Conservation (phyloP, 2,113 vertebrate genomes). For the Macrotus californicus region DNA sequence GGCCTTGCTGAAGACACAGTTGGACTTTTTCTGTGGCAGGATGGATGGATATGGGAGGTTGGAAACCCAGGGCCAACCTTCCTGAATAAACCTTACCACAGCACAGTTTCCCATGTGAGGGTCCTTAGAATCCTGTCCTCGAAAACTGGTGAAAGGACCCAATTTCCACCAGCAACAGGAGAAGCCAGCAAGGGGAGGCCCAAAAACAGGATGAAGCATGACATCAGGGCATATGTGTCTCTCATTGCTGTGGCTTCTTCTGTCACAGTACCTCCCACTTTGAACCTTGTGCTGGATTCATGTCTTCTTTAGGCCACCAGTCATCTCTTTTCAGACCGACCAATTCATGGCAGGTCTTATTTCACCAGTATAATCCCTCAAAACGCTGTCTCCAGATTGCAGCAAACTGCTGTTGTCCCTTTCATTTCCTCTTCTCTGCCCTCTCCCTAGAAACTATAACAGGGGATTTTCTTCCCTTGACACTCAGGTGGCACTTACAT, state of each 20-base stretch:
- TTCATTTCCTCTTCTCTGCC: neutral
- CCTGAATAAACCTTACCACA: too few species aligned
- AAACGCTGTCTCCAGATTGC: accelerated
- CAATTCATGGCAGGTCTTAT: neutral
- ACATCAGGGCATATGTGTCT: neutral
- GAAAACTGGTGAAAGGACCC: too few species aligned
- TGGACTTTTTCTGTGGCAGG: too few species aligned
- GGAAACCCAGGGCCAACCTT: too few species aligned
- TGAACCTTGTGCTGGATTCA: neutral
- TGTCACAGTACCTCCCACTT: neutral
- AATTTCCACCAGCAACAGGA: too few species aligned
- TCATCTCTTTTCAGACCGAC: neutral
- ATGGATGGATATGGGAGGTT: too few species aligned
- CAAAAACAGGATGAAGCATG: neutral
- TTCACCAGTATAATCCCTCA: neutral
- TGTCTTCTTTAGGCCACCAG: accelerated
- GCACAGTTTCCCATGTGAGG: too few species aligned
- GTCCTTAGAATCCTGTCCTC: too few species aligned
- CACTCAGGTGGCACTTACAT: neutral
- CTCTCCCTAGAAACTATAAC: neutral
- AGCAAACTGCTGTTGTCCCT: neutral
- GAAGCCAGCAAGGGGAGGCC: neutral
- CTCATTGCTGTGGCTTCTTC: neutral
- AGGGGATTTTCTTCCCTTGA: neutral
- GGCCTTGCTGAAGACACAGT: too few species aligned